Base-by-base conservation (phyloP, 2,888 invertebrate genomes). In the Pseudococcus longispinus region DNA sequence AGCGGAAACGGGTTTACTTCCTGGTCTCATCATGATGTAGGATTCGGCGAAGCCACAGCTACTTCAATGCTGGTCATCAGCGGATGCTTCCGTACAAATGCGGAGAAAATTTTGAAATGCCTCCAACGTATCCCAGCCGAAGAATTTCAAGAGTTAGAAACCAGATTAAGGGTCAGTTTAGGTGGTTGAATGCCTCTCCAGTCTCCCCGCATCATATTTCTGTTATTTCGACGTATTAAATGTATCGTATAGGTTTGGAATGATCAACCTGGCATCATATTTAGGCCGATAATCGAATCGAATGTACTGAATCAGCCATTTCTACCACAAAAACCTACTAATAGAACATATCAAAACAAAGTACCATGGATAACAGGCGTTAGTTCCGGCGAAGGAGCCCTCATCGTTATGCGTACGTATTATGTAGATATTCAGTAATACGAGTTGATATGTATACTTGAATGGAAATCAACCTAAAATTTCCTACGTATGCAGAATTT, bases 101-200 rank as follows among this genome's bases (percentile, higher is more conserved):
- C 91, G 37, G 90, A 90, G 84, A 92, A 92, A 42, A 92, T 95
- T 91, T 91, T 94, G 0, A 92, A 93, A 13, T 95, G 95, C 89
- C 91, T 95, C 74, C 92, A 92, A 89, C 91, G 91, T 88, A 92
- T 94, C 46, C 93, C 94, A 0, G 94, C 92, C 0, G 91, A 92
- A 65, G 91, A 92, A 82, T 91, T 95, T 23, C 2, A 20, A 1
- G n/a, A 13, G 20, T 11, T 42, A 18, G 46, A 26, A 29, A 15
- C 13, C 20, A 82, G 20, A 60, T 60, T 60, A 23, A n/a, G n/a
- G n/a, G n/a, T n/a, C n/a, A n/a, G n/a, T n/a, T n/a, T n/a, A n/a
- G n/a, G n/a, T n/a, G n/a, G n/a, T n/a, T n/a, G n/a, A n/a, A n/a
- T n/a, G n/a, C n/a, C n/a, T n/a, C n/a, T n/a, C n/a, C n/a, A n/a